These are phyloP conservation scores for Acleris literana DNA, from an alignment of 2,888 invertebrate genomes.

Conservation along the genomic window DNA sequence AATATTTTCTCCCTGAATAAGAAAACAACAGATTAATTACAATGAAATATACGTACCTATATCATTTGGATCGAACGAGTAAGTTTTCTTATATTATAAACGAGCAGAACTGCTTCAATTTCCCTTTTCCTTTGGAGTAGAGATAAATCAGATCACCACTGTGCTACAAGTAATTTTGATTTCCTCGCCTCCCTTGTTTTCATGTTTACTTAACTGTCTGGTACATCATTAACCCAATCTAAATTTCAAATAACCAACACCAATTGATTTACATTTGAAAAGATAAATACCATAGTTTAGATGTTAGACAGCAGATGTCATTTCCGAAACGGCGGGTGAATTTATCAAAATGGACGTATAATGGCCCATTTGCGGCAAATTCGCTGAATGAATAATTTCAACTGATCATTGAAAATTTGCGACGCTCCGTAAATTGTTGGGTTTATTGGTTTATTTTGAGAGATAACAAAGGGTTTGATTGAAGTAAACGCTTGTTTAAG, in stretches of 20 bases:
- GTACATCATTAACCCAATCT: slow-evolving; percentile 1
- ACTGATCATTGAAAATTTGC: slow-evolving; percentile 36
- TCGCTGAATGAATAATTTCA: slow-evolving; percentile 34
- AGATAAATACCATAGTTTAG: slow-evolving; percentile 29
- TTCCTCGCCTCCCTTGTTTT: neutral
- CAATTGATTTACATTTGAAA: slow-evolving; percentile 12
- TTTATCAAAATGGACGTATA: slow-evolving; percentile 31
- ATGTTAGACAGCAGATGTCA: slow-evolving; percentile 33
- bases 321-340: slow-evolving; percentile 25
- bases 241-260: neutral
- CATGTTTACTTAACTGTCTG: neutral
- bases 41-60: no score
- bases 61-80: no score
- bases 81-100: no score
- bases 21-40: no score
- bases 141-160: no score
- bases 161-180: no score
- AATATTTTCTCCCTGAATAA: slow-evolving; percentile 18
- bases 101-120: no score
- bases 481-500: slow-evolving; percentile 6
- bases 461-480: slow-evolving; percentile 22
- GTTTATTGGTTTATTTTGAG: slow-evolving; percentile 30
- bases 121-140: no score
- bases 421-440: slow-evolving; percentile 20
- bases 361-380: slow-evolving; percentile 32